A percentile compares a stretch with the other conserved stretches of the same genome.
phyloP scores from a whole-genome alignment of 1,140 invertebrate species.

The Drosophila nasuta region DNA sequence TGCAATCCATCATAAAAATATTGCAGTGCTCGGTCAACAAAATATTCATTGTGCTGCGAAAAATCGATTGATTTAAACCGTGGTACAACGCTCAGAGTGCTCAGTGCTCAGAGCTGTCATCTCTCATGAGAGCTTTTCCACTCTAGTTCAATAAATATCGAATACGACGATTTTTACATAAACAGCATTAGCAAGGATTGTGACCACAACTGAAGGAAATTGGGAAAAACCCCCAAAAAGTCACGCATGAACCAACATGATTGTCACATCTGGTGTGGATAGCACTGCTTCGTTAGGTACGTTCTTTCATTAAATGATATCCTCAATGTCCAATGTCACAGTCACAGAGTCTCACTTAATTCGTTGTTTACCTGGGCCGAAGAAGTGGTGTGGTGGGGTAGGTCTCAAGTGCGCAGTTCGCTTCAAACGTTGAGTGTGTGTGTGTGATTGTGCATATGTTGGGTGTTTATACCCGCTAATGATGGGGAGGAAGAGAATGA shows the following conservation, averaged over 20 bases:
- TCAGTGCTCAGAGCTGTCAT: slow-evolving; percentile 42
- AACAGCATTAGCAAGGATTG: neutral
- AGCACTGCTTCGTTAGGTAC: slow-evolving; percentile 78
- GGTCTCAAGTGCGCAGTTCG: slow-evolving; percentile 17
- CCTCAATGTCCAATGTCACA: slow-evolving; percentile 24
- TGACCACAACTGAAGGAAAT: slow-evolving; percentile 24
- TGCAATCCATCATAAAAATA: neutral
- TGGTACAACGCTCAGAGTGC: slow-evolving; percentile 7
- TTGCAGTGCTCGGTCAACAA: slow-evolving; percentile 49
- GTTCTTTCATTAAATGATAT: slow-evolving; percentile 46
- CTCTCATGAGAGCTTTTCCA: slow-evolving; percentile 59
- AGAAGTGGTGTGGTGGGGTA: slow-evolving; percentile 20
- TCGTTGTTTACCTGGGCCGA: slow-evolving; percentile 28
- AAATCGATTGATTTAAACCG: slow-evolving; percentile 71
- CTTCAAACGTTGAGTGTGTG: neutral
- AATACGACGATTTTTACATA: slow-evolving; percentile 24
- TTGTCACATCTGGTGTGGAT: slow-evolving; percentile 83
- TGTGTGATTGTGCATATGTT: slow-evolving; percentile 5
- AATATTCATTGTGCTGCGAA: slow-evolving; percentile 67
- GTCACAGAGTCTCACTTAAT: slow-evolving; percentile 12
- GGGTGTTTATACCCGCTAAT: neutral
- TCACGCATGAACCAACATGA: slow-evolving; percentile 79
- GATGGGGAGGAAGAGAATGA: too few species aligned
- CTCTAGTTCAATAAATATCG: slow-evolving; percentile 46
- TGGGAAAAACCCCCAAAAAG: slow-evolving; percentile 30